Conservation (phyloP, 2,113 vertebrate genomes). For the Columba livia region DNA sequence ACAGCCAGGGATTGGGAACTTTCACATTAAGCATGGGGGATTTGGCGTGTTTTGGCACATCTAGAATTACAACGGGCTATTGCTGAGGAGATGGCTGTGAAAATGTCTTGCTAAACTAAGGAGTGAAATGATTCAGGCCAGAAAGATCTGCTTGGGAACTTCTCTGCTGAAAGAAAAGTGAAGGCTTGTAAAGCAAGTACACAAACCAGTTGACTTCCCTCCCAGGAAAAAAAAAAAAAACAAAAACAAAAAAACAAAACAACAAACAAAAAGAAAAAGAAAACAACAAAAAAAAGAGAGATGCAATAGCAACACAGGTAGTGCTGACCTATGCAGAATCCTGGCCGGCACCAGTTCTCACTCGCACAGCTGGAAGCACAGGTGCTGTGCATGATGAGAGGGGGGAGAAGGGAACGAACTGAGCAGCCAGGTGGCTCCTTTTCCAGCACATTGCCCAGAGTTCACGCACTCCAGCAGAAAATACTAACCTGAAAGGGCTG, state of each 20-base stretch:
- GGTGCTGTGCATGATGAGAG: neutral
- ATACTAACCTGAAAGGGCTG: neutral
- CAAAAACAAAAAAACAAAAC: too few species aligned
- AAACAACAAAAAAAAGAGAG: neutral
- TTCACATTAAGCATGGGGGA: neutral
- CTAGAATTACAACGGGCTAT: neutral
- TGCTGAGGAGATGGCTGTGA: neutral
- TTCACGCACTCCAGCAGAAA: neutral
- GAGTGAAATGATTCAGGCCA: neutral
- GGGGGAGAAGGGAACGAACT: neutral
- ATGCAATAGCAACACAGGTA: neutral
- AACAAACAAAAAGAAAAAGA: too few species aligned
- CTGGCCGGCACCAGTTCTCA: neutral
- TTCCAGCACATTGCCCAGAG: neutral
- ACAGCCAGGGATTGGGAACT: neutral
- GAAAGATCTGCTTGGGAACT: neutral
- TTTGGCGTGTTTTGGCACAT: neutral
- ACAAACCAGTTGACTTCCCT: neutral
- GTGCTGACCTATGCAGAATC: neutral
- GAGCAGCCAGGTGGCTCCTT: neutral
- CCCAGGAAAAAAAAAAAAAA: too few species aligned
- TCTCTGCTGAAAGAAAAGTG: neutral
- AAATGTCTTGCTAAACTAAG: neutral
- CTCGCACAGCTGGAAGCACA: constrained; percentile 10
- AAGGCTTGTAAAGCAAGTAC: neutral